Evolutionary conservation across 2,113 vertebrate genomes (phyloP).

Genomic region (Neotragus pygmaeus): DNA sequence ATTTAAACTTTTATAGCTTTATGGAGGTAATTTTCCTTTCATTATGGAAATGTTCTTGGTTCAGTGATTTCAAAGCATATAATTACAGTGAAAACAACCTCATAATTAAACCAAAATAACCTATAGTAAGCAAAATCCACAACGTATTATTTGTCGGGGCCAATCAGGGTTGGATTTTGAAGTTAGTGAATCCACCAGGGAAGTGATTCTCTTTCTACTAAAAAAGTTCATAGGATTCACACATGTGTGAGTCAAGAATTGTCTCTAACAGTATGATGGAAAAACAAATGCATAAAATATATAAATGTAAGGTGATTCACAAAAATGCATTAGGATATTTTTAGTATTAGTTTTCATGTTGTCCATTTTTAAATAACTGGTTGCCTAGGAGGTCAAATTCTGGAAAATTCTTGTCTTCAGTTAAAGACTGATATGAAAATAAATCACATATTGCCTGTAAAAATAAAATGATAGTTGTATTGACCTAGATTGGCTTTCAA

Average conservation of each 20-base stretch:
- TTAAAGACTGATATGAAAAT: neutral
- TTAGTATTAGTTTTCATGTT: neutral
- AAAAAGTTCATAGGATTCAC: neutral
- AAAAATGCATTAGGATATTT: neutral
- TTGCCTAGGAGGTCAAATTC: neutral
- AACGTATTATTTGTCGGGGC: neutral
- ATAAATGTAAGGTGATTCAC: neutral
- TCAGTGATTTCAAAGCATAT: slow-evolving; percentile 21
- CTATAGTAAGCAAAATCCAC: neutral
- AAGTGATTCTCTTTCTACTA: neutral
- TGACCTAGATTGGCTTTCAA: neutral
- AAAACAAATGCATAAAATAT: neutral
- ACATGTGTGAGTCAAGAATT: neutral
- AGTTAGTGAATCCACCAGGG: neutral
- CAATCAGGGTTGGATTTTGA: neutral
- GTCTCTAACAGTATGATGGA: neutral
- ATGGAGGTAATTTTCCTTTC: slow-evolving; percentile 8
- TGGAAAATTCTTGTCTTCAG: neutral
- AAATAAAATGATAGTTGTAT: slow-evolving; percentile 26
- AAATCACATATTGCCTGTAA: neutral
- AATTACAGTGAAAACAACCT: slow-evolving; percentile 15
- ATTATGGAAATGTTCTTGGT: neutral
- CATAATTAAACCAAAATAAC: slow-evolving; percentile 30
- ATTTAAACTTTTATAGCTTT: neutral
- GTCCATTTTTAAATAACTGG: neutral